These are phyloP conservation scores for Argyrosomus regius DNA, from an alignment of 2,797 vertebrate genomes.

Conservation along the genomic window DNA sequence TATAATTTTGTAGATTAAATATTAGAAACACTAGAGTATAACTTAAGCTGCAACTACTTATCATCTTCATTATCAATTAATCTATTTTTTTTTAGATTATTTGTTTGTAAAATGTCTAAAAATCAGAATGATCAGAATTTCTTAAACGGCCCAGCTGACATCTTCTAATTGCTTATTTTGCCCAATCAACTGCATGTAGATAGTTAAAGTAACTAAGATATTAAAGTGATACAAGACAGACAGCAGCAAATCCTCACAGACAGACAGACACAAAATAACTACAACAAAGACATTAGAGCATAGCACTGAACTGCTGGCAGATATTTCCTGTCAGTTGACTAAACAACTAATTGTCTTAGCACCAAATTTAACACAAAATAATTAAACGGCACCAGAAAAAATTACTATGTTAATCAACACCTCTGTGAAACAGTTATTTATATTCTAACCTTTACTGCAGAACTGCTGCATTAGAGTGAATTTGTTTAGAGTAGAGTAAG, in stretches of 20 bases:
- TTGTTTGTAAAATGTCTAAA: no score
- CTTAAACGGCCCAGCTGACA: not conserved
- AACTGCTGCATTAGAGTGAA: not conserved
- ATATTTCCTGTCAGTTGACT: not conserved
- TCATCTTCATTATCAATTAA: no score
- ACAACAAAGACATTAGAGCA: no score
- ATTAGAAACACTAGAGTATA: no score
- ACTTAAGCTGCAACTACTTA: no score
- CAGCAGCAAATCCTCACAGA: not conserved
- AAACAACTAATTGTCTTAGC: not conserved
- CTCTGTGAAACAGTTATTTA: not conserved
- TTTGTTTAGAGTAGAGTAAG: not conserved
- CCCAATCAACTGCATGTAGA: no score
- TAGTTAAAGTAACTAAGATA: not conserved
- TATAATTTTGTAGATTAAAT: no score
- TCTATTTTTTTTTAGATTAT: no score
- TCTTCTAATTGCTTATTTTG: not conserved
- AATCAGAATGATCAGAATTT: not conserved
- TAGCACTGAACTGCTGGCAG: not conserved
- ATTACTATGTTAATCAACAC: not conserved
- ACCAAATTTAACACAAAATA: not conserved
- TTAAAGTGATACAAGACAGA: not conserved
- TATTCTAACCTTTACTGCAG: not conserved
- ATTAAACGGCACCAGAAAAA: not conserved
- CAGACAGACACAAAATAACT: no score